phyloP scores from a whole-genome alignment of 2,113 vertebrate species.

The Struthidea cinerea region DNA sequence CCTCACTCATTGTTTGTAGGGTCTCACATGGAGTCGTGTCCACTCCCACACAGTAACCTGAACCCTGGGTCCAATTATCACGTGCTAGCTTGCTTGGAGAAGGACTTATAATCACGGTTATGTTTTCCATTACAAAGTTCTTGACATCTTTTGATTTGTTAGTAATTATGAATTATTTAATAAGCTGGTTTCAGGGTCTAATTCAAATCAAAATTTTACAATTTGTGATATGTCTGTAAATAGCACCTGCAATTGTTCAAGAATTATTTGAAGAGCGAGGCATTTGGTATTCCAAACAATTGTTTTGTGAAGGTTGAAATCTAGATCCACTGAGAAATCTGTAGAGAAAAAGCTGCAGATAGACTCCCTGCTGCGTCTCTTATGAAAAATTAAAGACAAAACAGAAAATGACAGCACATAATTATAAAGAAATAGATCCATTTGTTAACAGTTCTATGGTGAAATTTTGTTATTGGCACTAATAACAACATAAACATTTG shows the following conservation, averaged over 20 bases:
- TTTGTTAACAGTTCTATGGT: background rate
- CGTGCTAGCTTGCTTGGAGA: accelerated
- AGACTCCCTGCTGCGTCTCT: background rate
- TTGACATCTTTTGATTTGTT: background rate
- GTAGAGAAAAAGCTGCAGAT: background rate
- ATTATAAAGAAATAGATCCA: background rate
- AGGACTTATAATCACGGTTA: background rate
- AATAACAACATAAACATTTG: background rate
- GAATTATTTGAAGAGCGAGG: background rate
- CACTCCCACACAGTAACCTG: accelerated
- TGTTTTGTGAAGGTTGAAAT: background rate
- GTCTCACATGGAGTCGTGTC: background rate
- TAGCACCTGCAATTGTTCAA: background rate
- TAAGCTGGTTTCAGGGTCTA: background rate
- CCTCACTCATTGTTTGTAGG: background rate
- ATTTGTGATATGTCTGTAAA: background rate
- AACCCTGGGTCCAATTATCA: accelerated
- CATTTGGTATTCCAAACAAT: background rate
- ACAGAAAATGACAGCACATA: background rate
- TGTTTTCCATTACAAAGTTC: background rate
- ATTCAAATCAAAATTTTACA: background rate
- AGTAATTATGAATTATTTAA: background rate
- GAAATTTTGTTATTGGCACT: background rate
- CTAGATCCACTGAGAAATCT: background rate
- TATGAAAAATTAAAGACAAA: conserved; percentile 1